phyloP scores from a whole-genome alignment of 92 coral and sea anemone genomes.

The Chrysogorgia sp. region DNA sequence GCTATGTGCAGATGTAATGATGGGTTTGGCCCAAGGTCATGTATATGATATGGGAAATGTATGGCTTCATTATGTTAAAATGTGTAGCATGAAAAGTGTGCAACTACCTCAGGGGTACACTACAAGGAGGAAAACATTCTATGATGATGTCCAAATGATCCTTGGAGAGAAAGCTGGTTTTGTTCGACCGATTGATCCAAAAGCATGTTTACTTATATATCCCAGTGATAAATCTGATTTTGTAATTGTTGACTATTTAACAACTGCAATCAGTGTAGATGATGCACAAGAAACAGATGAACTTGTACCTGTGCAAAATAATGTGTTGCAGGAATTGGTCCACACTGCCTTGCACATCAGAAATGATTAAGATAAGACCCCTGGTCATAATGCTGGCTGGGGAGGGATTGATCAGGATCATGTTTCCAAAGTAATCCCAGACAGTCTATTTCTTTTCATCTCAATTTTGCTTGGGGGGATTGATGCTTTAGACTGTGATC shows the following conservation, averaged over 20 bases:
- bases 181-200: no score
- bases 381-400: conserved; percentile 45
- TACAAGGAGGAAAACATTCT: not conserved
- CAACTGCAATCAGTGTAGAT: not conserved
- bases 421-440: conserved; percentile 50
- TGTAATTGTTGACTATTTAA: not conserved
- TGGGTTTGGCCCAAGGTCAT: no score
- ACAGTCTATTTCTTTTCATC: conserved; percentile 57
- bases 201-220: not conserved
- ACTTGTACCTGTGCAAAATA: not conserved
- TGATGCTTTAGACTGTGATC: not conserved
- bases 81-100: not conserved
- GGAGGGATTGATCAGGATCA: conserved; percentile 33
- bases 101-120: not conserved
- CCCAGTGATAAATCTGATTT: not conserved
- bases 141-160: not conserved
- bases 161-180: conserved; percentile 5
- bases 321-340: conserved; percentile 18
- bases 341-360: conserved; percentile 57
- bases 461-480: conserved; percentile 42
- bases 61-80: not conserved
- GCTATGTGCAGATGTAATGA: not conserved
- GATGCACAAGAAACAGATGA: not conserved
- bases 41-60: no score
- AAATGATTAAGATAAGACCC: conserved; percentile 30